A percentile compares a stretch with the other conserved stretches of the same genome.
Evolutionary conservation across 1,140 invertebrate species (phyloP).

Genomic region (Drosophila serrata): DNA sequence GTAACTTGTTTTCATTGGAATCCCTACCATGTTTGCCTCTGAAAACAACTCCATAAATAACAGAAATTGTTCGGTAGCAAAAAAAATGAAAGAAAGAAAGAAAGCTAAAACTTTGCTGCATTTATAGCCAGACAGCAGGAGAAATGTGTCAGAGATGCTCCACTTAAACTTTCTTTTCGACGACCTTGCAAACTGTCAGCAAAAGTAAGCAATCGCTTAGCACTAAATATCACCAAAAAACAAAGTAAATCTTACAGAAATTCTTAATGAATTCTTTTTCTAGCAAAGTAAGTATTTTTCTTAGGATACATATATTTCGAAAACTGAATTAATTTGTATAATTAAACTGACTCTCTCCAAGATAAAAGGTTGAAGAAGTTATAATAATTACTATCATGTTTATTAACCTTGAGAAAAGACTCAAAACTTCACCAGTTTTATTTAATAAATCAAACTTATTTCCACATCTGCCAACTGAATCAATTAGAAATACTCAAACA

Average conservation of each 20-base stretch:
- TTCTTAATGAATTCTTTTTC: constrained; percentile 15
- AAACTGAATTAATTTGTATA: constrained; percentile 13
- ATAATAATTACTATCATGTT: not conserved
- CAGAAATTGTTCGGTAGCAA: constrained; percentile 26
- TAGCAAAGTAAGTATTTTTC: not conserved
- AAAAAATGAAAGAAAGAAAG: not conserved
- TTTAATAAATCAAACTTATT: constrained; percentile 7
- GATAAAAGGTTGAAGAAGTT: not conserved
- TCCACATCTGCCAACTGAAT: constrained; percentile 18
- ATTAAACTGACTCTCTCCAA: not conserved
- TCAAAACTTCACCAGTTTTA: not conserved
- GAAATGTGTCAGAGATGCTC: constrained; percentile 47
- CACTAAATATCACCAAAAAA: constrained; percentile 3
- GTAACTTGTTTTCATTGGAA: constrained; percentile 65
- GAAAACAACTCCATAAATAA: constrained; percentile 75
- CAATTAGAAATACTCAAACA: constrained; percentile 44
- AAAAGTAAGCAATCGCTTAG: constrained; percentile 25
- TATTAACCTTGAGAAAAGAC: not conserved
- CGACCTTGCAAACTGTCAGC: constrained; percentile 48
- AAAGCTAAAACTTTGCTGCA: constrained; percentile 34
- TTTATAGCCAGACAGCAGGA: constrained; percentile 9
- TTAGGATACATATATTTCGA: not conserved
- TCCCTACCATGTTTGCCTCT: constrained; percentile 31
- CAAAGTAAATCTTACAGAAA: not conserved
- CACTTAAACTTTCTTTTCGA: constrained; percentile 38